Evolutionary conservation across 1,140 invertebrate species (phyloP).

Genomic region (Uloborus diversus): DNA sequence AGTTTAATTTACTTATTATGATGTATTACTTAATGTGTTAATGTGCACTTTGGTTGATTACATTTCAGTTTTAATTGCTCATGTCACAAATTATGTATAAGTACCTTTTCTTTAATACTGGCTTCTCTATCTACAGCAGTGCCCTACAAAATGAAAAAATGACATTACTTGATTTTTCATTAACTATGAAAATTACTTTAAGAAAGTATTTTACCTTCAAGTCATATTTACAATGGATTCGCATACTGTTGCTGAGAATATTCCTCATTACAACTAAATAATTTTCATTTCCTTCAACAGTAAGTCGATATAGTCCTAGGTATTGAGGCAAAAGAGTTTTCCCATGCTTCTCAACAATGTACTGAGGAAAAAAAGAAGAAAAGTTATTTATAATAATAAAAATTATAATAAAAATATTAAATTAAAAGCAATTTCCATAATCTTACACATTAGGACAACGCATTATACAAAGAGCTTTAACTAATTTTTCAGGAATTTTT

Average conservation of each 20-base stretch:
- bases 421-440: no score
- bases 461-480: no score
- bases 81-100: no score
- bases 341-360: conserved; percentile 95
- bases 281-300: conserved; percentile 95
- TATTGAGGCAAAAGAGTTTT: conserved; percentile 98
- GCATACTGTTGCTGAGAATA: conserved; percentile 94
- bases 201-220: conserved; percentile 68
- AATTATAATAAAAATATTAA: no score
- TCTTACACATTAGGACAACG: no score
- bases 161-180: neutral
- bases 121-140: conserved; percentile 98
- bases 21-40: no score
- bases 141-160: conserved; percentile 64
- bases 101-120: conserved; percentile 91
- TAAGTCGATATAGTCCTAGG: conserved; percentile 96
- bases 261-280: conserved; percentile 98
- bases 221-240: conserved; percentile 86
- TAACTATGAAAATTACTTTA: no score
- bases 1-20: no score
- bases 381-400: no score
- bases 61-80: no score
- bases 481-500: no score
- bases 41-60: no score
- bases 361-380: conserved; percentile 66